Base-by-base conservation (phyloP, 1,140 invertebrate genomes). In the Drosophila sp. region DNA sequence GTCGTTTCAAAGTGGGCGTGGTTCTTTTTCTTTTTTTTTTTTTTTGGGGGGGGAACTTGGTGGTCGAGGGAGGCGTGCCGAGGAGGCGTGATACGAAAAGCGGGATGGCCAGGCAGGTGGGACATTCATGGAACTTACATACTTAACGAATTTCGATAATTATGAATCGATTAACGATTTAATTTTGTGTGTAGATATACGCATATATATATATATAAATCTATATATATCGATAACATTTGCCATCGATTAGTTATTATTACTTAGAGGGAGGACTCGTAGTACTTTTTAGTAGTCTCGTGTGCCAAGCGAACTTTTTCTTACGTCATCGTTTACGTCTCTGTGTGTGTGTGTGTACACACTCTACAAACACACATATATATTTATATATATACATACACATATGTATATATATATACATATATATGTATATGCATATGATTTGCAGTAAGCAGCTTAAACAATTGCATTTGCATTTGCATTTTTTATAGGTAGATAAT, bases 71-170 rank as follows among this genome's bases (percentile, higher is more conserved):
- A 27, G 27, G 45, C 50, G 14, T 9, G 41, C 8, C 8, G 32
- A 8, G 13, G 2, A 29, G 40, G 56, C 45, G 27, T 43, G 40
- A 34, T 34, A 25, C 57, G 51, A 38, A 18, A 80, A 81, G 79
- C 75, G 70, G 75, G 63, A 51, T 63, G 34, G 32, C 73, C 61
- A 87, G 83, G 83, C 82, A 86, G 82, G 82, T 87, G 82, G 82
- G 82, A 86, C 66, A 87, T 87, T 87, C 80, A 87, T 87, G 77
- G 69, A 75, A 87, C 74, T 81, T 86, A 87, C 63, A 57, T 74
- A 66, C 7, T 36, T 64, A 51, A 67, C 43, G 57, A 41, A 69
- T 74, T 40, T 43, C 25, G 41, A 69, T 69, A 62, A 25, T 36
- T 51, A 70, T 29, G 25, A 66, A 41, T 58, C 62, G 69, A 65